These are phyloP conservation scores for Pycnomerus fuliginosus DNA, from an alignment of 2,888 invertebrate species.

Conservation along the genomic window DNA sequence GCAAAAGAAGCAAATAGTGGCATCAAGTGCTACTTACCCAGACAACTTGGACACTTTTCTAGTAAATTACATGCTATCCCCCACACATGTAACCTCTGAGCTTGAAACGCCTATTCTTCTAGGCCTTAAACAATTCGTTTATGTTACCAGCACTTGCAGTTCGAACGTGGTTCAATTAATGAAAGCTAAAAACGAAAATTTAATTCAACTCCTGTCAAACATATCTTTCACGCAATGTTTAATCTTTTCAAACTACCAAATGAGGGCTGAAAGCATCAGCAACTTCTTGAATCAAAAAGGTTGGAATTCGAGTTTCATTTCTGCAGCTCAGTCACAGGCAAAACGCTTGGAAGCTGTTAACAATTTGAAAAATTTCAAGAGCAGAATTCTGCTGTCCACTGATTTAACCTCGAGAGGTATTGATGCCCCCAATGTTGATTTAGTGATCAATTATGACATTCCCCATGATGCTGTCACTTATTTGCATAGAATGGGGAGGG, in stretches of 20 bases:
- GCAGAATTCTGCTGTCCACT: conserved; percentile 85
- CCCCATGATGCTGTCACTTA: conserved; percentile 80
- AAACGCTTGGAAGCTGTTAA: conserved; percentile 74
- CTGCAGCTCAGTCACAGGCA: conserved; percentile 77
- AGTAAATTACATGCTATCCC: conserved; percentile 73
- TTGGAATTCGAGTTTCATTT: conserved; percentile 77
- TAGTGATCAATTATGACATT: conserved; percentile 90
- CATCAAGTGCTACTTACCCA: conserved; percentile 92
- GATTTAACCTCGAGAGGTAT: conserved; percentile 92
- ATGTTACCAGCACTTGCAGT: conserved; percentile 58
- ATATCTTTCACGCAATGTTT: conserved; percentile 86
- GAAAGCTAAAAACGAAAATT: conserved; percentile 63
- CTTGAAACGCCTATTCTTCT: conserved; percentile 67
- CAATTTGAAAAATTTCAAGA: conserved; percentile 76
- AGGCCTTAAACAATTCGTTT: conserved; percentile 79
- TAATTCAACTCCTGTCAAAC: conserved; percentile 67
- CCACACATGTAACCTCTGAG: conserved; percentile 74
- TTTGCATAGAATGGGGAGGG: conserved; percentile 92
- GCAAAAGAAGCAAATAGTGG: conserved; percentile 81
- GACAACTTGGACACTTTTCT: conserved; percentile 70
- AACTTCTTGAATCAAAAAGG: conserved; percentile 69
- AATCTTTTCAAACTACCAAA: conserved; percentile 87
- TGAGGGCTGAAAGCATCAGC: conserved; percentile 77
- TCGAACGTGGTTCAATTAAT: conserved; percentile 67
- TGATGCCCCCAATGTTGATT: conserved; percentile 88